Base-by-base conservation (phyloP, 2,113 vertebrate species). In the Anthoscopus minutus region DNA sequence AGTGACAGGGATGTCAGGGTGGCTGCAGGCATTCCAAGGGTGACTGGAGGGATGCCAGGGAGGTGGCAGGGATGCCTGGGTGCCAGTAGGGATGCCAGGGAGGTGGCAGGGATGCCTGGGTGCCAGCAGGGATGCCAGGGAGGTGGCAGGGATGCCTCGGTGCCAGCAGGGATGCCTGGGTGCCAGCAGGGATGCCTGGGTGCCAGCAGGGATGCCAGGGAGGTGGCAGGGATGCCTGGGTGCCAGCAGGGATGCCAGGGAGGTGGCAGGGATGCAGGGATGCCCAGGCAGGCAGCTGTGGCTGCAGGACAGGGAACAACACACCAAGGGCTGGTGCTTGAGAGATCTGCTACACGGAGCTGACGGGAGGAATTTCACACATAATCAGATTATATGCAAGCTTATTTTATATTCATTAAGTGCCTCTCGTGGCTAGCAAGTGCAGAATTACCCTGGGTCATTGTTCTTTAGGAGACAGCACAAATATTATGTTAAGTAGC, bases 381-480 rank as follows among this genome's bases (percentile, higher is more conserved):
- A 86, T 92, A 95, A 95, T 96, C 96, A 96, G 96, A 96, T 96
- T 95, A 93, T 86, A 76, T 76, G 90, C 85, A 89, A 82, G 88
- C 88, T 95, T 94, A 70, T 93, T 96, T 96, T 72, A 86, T 70
- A 93, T 91, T 95, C 95, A 96, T 96, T 96, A 96, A 89, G 78
- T 62, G 94, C 93, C 86, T 92, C 93, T 96, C 5, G 0, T 86
- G 84, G 90, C 38, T 85, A 89, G 96, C 90, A 86, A 96, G 92
- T 78, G 74, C 64, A 37, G 92, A 91, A 95, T 94, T 89, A 92
- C 67, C 54, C 93, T 56, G 35, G 94, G 93, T 96, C 95, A 95
- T 31, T 0, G 0, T 82, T 60, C 86, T 93, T 95, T 58, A 90
- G 61, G 60, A 95, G 81, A 48, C 18, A 4, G 56, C 92, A 94